These are phyloP conservation scores for Fratercula arctica DNA, from an alignment of 2,797 vertebrate genomes.

Conservation along the genomic window DNA sequence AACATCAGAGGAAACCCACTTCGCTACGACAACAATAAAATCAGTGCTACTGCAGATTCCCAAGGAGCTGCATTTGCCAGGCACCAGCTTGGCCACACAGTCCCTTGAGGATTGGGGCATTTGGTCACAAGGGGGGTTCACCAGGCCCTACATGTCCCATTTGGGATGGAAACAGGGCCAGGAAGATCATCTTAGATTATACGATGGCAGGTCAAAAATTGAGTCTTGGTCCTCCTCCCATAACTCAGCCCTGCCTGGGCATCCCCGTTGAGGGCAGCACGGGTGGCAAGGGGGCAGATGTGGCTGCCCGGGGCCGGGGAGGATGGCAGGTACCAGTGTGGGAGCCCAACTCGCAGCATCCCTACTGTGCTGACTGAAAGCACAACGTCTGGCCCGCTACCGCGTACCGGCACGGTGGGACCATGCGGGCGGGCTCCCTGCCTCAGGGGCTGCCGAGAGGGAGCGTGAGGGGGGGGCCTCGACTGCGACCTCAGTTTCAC, in stretches of 20 bases:
- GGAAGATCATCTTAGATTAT: neutral
- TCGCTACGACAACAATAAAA: neutral
- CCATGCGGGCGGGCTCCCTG: neutral
- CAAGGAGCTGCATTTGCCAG: neutral
- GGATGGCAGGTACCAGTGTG: neutral
- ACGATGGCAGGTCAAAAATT: neutral
- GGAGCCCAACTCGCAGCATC: neutral
- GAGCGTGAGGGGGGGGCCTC: slow-evolving; percentile 35
- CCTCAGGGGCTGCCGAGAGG: neutral
- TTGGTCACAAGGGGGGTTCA: neutral
- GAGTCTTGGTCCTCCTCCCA: neutral
- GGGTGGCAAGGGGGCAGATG: accelerated
- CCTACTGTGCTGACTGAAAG: neutral
- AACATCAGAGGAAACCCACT: neutral
- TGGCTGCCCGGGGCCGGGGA: accelerated
- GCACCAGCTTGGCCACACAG: neutral
- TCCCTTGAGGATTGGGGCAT: neutral
- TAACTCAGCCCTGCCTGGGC: neutral
- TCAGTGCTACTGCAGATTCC: neutral
- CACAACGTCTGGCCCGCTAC: accelerated
- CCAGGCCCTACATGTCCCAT: neutral
- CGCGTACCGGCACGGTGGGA: accelerated
- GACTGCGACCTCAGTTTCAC: slow-evolving; percentile 75
- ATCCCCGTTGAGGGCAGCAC: accelerated
- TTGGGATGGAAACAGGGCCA: neutral